Base-by-base conservation (phyloP, 2,888 invertebrate species). In the Eupithecia centaureata region DNA sequence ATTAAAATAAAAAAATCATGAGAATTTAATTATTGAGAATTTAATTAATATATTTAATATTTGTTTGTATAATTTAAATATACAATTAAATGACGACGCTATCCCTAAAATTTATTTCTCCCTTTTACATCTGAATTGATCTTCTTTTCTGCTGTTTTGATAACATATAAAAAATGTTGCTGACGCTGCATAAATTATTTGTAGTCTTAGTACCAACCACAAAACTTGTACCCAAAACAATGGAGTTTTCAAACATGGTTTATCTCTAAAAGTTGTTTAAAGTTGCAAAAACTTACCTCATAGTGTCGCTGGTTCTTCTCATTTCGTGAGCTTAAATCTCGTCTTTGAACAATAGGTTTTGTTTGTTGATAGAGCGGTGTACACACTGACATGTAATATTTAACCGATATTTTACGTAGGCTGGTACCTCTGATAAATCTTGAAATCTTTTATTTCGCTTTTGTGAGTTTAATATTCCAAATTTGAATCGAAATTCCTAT, bases 261-360 rank as follows among this genome's bases (percentile, higher is more conserved):
- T 1, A 22, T 5, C 30, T 30, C n/a, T n/a, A n/a, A n/a, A n/a
- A n/a, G 30, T 56, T 47, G 13, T 56, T n/a, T 30, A 54, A 38
- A 58, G 27, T 28, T 56, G 7, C 27, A 15, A 15, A 33, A 35
- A 33, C 33, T 27, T 35, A 54, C 52, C 52, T 47, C 51, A 47
- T 62, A 12, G 30, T 60, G 18, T 10, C 57, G 32, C 32, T 22
- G 57, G 10, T 27, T 35, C 52, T 56, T 56, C 38, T 15, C 54
- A 35, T 27, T 63, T 57, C 12, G 57, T 57, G 32, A 57, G 57
- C 57, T 25, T 52, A 54, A n/a, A 52, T 7, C 22, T 28, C 13
- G 3, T 25, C 27, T 30, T 30, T n/a, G 42, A 61, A 61, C 61
- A 47, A 47, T 30, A 18, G 28, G 47, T 42, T 42, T 61, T 30